Conservation (phyloP, 2,797 vertebrate species). For the Platalea minor region DNA sequence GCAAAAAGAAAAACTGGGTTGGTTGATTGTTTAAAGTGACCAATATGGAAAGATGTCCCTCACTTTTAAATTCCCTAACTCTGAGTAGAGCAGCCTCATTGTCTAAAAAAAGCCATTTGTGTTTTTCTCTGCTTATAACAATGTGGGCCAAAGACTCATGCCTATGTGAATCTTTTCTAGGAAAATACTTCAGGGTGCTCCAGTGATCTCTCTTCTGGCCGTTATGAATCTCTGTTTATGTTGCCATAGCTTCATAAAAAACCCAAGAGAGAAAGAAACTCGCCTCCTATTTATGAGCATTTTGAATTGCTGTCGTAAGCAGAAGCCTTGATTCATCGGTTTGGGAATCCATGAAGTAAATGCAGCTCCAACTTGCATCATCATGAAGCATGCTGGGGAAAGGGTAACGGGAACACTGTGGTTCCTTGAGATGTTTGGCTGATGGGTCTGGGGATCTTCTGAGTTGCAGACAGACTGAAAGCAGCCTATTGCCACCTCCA, state of each 20-base stretch:
- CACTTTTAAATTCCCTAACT: background rate
- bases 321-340: background rate
- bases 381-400: background rate
- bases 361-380: background rate
- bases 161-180: background rate
- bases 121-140: background rate
- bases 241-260: background rate
- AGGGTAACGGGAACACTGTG: rapidly evolving
- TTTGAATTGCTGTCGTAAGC: background rate
- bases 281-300: background rate
- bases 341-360: background rate
- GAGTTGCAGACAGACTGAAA: background rate
- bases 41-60: background rate
- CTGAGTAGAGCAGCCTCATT: background rate
- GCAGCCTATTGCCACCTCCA: background rate
- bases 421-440: background rate
- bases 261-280: background rate
- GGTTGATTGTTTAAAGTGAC: rapidly evolving
- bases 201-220: background rate
- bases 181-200: background rate
- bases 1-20: background rate
- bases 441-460: background rate
- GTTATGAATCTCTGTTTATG: background rate
- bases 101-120: background rate
- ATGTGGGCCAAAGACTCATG: background rate